phyloP scores from a whole-genome alignment of 2,797 vertebrate genomes.

The Enteromius anoplus region DNA sequence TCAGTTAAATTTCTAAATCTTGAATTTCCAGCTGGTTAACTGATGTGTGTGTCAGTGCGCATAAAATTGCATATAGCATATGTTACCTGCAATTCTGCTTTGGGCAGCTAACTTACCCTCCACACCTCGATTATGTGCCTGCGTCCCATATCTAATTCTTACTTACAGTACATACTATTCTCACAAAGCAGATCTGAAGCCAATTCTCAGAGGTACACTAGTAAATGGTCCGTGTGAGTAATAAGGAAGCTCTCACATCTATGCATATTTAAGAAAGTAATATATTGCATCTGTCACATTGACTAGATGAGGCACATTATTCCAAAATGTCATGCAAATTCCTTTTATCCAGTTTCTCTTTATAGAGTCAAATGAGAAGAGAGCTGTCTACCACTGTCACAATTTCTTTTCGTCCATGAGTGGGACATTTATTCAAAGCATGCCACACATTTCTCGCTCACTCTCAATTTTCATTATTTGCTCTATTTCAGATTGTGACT shows the following conservation, averaged over 20 bases:
- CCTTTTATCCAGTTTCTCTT: constrained; percentile 48
- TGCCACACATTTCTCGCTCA: constrained; percentile 37
- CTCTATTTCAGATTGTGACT: constrained; percentile 61
- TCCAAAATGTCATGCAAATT: constrained; percentile 48
- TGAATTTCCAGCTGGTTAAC: not conserved
- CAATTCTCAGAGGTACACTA: constrained; percentile 1
- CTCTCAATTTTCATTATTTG: constrained; percentile 60
- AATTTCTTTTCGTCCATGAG: constrained; percentile 36
- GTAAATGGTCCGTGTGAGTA: constrained; percentile 20
- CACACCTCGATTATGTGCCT: not conserved
- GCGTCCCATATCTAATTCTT: not conserved
- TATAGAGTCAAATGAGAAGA: constrained; percentile 43
- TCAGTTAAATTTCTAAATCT: not conserved
- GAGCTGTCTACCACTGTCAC: constrained; percentile 33
- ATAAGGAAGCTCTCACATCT: constrained; percentile 31
- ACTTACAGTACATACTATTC: constrained; percentile 10
- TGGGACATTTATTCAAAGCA: constrained; percentile 51
- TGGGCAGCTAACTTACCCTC: not conserved
- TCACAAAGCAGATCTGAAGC: constrained; percentile 31
- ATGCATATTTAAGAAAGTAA: constrained; percentile 39
- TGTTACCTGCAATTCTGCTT: not conserved
- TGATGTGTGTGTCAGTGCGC: not conserved
- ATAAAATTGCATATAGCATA: not conserved
- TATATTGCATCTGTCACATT: constrained; percentile 37
- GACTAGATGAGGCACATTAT: constrained; percentile 42